phyloP scores from a whole-genome alignment of 2,113 vertebrate genomes.

The Myiagra hebetior region DNA sequence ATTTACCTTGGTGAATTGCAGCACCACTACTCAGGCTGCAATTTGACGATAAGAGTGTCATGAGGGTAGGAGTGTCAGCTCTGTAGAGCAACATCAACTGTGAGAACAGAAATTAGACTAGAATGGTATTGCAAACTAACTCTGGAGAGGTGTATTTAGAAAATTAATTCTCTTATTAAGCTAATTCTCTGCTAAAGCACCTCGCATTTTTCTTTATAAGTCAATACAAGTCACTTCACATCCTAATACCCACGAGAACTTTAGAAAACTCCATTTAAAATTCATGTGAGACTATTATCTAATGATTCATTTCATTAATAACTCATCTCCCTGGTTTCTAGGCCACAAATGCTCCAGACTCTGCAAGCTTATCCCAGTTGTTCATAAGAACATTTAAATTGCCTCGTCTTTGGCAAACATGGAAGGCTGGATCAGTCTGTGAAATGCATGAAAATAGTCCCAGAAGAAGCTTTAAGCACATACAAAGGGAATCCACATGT shows the following conservation, averaged over 20 bases:
- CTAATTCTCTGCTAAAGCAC: background rate
- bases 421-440: background rate
- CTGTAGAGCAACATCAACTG: background rate
- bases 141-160: background rate
- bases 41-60: background rate
- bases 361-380: background rate
- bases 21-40: background rate
- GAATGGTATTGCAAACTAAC: background rate
- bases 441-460: background rate
- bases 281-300: background rate
- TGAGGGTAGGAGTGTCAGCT: background rate
- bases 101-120: background rate
- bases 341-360: background rate
- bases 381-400: background rate
- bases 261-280: constrained; percentile 21
- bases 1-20: background rate
- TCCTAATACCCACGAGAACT: background rate
- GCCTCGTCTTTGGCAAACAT: background rate
- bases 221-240: background rate
- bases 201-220: background rate
- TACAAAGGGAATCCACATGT: background rate
- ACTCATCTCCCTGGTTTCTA: background rate
- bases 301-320: constrained; percentile 36
- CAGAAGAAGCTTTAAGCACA: background rate
- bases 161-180: background rate